Base-by-base conservation (phyloP, 2,797 vertebrate genomes). In the Momotus momota region DNA sequence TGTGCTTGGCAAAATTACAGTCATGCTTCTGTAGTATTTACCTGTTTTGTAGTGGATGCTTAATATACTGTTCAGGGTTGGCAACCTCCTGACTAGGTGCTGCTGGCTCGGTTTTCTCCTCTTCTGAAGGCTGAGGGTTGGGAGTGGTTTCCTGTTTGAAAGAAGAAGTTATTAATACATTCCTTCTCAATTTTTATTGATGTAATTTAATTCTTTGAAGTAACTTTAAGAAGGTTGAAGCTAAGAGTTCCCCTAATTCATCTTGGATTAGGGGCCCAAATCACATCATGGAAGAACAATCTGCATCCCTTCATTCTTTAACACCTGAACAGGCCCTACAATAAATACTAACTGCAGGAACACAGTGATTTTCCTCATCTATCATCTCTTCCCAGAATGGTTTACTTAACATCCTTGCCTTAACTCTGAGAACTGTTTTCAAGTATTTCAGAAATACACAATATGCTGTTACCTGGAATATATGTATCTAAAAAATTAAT, bases 31-130 rank as follows among this genome's bases (percentile, higher is more conserved):
- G 12, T 23, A 55, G 23, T 65, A 52, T 92, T 98, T 97, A 99
- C 99, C 98, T 99, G 98, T 99, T 99, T 90, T 99, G 99, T 97
- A 99, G 97, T 43, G 99, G 99, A 95, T 99, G 99, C 95, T 99
- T 99, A 96, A 99, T 98, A 97, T 99, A 99, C 49, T 98, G 97
- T 95, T 99, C 99, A 85, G 99, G 98, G 96, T 94, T 99, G 93
- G 98, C 97, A 96, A 99, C 97, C 96, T 99, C 99, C 94, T 98
- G 98, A 95, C 98, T 97, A 74, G 98, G 91, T 35, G 35, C 35
- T 90, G 97, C 95, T 97, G 98, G 98, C 74, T 98, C 98, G 0
- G 97, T 97, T 97, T 98, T 98, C 86, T 99, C 99, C 95, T 99
- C 99, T 97, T 99, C 98, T 83, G 98, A 97, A 98, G 98, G 97